phyloP scores from a whole-genome alignment of 2,888 invertebrate species.

The Deilephila elpenor region DNA sequence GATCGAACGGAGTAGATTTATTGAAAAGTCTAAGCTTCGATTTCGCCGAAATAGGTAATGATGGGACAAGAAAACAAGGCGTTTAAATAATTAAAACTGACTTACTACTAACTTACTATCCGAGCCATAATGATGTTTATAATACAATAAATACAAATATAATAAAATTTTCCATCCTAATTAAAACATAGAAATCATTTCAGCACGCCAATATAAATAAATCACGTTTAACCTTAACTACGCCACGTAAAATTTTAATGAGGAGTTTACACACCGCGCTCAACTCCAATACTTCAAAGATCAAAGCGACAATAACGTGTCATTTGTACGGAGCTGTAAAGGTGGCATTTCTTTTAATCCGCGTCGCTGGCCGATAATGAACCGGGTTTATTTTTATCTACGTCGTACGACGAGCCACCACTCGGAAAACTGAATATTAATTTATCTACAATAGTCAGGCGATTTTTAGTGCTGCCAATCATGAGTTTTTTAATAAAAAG shows the following conservation, averaged over 20 bases:
- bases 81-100: too few species aligned
- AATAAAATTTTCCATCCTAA: too few species aligned
- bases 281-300: neutral
- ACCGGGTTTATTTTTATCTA: constrained; percentile 8
- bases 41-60: too few species aligned
- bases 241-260: neutral
- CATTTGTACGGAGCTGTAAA: constrained; percentile 23
- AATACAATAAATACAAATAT: too few species aligned
- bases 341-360: constrained; percentile 25
- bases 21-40: too few species aligned
- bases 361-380: constrained; percentile 17
- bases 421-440: neutral
- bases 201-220: too few species aligned
- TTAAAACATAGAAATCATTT: too few species aligned
- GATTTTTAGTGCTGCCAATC: neutral
- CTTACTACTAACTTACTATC: too few species aligned
- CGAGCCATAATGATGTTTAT: too few species aligned
- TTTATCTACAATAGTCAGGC: neutral
- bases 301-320: constrained; percentile 12
- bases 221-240: too few species aligned
- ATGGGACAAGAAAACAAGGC: too few species aligned
- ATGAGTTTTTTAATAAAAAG: neutral
- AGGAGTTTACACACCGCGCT: neutral
- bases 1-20: too few species aligned
- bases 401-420: neutral